Base-by-base conservation (phyloP, 2,113 vertebrate species). In the Dinomys branickii region DNA sequence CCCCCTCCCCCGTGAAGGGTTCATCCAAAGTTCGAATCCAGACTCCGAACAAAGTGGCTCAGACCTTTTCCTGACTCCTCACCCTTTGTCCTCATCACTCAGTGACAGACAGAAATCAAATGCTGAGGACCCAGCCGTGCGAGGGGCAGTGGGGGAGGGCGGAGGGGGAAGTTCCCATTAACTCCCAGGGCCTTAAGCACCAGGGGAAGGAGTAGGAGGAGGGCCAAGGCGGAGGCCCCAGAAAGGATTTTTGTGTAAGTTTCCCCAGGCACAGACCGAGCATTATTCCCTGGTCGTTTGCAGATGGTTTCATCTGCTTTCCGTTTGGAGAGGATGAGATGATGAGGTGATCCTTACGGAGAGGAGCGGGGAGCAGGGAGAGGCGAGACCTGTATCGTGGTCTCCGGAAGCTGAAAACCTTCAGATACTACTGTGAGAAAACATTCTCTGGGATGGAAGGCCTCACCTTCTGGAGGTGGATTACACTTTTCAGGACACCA, bases 11-110 rank as follows among this genome's bases (percentile, higher is more conserved):
- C 88, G 73, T 16, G 95, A 96, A 86, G 99, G 98, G 99, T 99
- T 99, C 99, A 99, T 99, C 98, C 99, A 99, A 98, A 99, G 99
- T 99, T 99, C 99, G 99, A 98, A 99, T 99, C 98, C 99, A 99
- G 98, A 99, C 98, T 98, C 98, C 98, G 99, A 98, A 99, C 99
- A 99, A 99, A 99, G 99, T 99, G 98, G 98, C 98, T 98, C 98
- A 99, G 99, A 99, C 99, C 98, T 99, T 98, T 99, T 99, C 99
- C 99, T 99, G 99, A 99, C 99, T 99, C 98, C 98, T 98, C 98
- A 98, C 98, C 99, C 99, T 98, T 98, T 99, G 98, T 99, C 98
- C 98, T 98, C 98, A 97, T 98, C 98, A 98, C 97, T 98, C 98
- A 98, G 98, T 98, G 98, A 98, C 98, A 98, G 99, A 98, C 98